Evolutionary conservation across 2,888 invertebrate genomes (phyloP), one percentile per base, ranked within the genome.

Genomic region (Eristalis tenax): DNA sequence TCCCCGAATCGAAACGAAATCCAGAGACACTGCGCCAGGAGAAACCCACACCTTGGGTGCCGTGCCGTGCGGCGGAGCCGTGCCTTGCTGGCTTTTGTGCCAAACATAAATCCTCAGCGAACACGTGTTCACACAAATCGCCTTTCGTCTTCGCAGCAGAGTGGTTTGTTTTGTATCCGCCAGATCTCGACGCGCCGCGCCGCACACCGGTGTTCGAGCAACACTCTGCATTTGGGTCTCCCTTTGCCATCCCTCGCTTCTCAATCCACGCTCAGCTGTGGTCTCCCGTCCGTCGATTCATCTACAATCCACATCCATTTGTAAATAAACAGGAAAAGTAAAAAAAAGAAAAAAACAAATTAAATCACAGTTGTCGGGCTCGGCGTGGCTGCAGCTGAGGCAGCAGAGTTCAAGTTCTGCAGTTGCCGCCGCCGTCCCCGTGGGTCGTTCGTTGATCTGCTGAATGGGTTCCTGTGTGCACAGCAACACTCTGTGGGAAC

Each of bases 71-170:
- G 43, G 35, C 32, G 32, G 32, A 23, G 56, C 43, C 71, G 35
- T 61, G 28, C 32, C 63, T 28, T 28, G 32, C 63, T 18, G 26
- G 28, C 18, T 63, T 32, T 63, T 59, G 26, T n/a, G 64, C 64
- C 32, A 13, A 64, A 69, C 63, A 81, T 64, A 79, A 79, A 83
- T 79, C 63, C 69, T 43, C 23, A 11, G 18, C 28, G 75, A 84
- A 84, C 80, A 84, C 84, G 84, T 84, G 84, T 84, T 84, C 84
- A 71, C 76, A 76, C 71, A 80, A 75, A 80, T 76, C 69, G 74
- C 65, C 65, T 70, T 75, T 73, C 38, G 40, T 73, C 77, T 66
- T 63, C 56, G 56, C 61, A 40, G 50, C 61, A 40, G 50, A 73
- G 61, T 83, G 70, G 61, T 56, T 68, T 59, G 71, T 77, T 77